Percentiles rank a stretch among this genome's conserved stretches.
Conservation (phyloP, 2,888 invertebrate genomes). For the Zeuzera pyrina region DNA sequence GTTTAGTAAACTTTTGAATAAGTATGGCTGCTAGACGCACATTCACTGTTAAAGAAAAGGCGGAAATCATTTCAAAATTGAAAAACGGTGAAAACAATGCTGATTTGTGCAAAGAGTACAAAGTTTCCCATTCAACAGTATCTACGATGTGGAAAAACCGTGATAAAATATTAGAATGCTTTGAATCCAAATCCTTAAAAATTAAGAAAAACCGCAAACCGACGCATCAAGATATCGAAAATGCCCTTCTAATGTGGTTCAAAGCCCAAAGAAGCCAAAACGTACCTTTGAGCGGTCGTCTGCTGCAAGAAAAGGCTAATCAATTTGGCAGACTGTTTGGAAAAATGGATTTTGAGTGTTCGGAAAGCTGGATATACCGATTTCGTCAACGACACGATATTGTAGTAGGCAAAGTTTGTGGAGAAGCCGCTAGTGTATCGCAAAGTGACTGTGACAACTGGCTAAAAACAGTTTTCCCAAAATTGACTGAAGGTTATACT, state of each 20-base stretch:
- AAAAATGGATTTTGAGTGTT: conserved; percentile 4
- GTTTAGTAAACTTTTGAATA: too few species aligned
- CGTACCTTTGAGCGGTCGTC: neutral
- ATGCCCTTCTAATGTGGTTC: conserved; percentile 2
- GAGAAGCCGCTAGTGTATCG: conserved; percentile 1
- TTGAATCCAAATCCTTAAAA: conserved; percentile 6
- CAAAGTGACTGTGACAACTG: conserved; percentile 5
- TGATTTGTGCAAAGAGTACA: conserved; percentile 9
- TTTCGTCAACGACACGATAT: conserved; percentile 7
- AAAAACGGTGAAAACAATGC: conserved; percentile 4
- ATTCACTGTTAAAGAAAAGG: neutral
- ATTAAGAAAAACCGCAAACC: conserved; percentile 3
- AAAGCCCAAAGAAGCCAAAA: neutral
- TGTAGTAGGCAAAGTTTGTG: conserved; percentile 2
- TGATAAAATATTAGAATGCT: conserved; percentile 2
- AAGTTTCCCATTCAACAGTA: conserved; percentile 11
- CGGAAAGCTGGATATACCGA: conserved; percentile 8
- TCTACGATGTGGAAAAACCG: conserved; percentile 11
- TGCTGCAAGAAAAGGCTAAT: conserved; percentile 1
- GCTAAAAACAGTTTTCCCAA: conserved; percentile 6
- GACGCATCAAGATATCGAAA: conserved; percentile 1
- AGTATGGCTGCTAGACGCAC: too few species aligned
- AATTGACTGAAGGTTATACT: conserved; percentile 5
- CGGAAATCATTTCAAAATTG: conserved; percentile 1
- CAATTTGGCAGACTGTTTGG: conserved; percentile 4